Evolutionary conservation across 1,140 invertebrate species (phyloP), one percentile per base, ranked within the genome.

Genomic region (Chironomus striatipennis): DNA sequence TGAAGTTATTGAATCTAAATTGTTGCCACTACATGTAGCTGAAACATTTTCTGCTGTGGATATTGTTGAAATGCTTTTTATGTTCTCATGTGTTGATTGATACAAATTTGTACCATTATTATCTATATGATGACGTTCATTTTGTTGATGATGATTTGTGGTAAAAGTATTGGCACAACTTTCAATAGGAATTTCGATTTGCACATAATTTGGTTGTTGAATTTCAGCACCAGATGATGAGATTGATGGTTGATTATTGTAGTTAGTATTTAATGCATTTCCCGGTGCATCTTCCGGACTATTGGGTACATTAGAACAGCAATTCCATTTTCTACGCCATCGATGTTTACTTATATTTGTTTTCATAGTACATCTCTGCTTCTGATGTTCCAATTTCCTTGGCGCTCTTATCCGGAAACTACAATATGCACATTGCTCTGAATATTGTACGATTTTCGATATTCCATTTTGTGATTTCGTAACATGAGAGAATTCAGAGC

Each of bases 291-390:
- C 85, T 70, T 70, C 65, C 0, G 86, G 86, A 80, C 85, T 86
- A 74, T 87, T 85, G 0, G 86, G 85, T 2, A 85, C 84, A 15
- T 81, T 83, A 42, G 84, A 82, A 73, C 86, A 87, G 76, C 86
- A 87, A 75, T 86, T 87, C 86, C 86, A 87, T 82, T 83, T 84
- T 74, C 82, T 78, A 1, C 81, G 79, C 82, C 82, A 83, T 24
- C 83, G 78, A 75, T 84, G 83, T 73, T 82, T 34, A 34, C 24
- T 80, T 74, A 83, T 83, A 4, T 80, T 81, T 42, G 82, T 82
- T 6, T 78, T 77, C 75, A 79, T 79, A 21, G 78, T 76, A 18
- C 78, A 78, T 74, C 79, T 79, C 7, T 77, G 76, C 21, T 79
- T 77, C 42, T 18, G 57, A 34, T 64, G 67, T 12, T 75, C 70